These are phyloP conservation scores for Druon quercuslanigerum DNA, from an alignment of 1,140 invertebrate genomes.

Conservation along the genomic window DNA sequence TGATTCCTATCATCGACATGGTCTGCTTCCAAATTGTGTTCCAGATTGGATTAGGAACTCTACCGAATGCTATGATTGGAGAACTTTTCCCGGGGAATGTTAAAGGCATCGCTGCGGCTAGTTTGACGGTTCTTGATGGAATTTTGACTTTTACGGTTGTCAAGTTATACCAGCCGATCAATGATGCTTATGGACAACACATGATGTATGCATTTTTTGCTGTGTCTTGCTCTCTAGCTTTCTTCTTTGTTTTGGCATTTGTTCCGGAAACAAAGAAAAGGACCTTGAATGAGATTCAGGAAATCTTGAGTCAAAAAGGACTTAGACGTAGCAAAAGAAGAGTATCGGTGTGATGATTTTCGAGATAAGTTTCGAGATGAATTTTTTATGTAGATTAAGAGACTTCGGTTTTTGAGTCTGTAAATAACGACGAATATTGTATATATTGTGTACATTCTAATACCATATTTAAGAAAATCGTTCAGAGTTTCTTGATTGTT, in stretches of 20 bases:
- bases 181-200: slow-evolving; percentile 79
- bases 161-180: slow-evolving; percentile 83
- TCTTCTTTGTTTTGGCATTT: slow-evolving; percentile 64
- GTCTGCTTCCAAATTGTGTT: slow-evolving; percentile 84
- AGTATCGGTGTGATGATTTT: background rate
- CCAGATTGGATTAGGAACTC: slow-evolving; percentile 84
- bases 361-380: too few relatives aligned
- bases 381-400: too few relatives aligned
- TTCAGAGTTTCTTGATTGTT: too few relatives aligned
- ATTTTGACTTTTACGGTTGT: slow-evolving; percentile 86
- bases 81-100: slow-evolving; percentile 86
- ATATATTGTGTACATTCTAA: too few relatives aligned
- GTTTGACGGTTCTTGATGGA: slow-evolving; percentile 81
- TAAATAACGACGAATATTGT: too few relatives aligned
- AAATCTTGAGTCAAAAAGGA: slow-evolving; percentile 51
- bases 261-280: slow-evolving; percentile 75
- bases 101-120: slow-evolving; percentile 82
- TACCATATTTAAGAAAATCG: too few relatives aligned
- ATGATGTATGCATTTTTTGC: slow-evolving; percentile 87
- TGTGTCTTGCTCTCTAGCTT: slow-evolving; percentile 74
- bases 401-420: too few relatives aligned
- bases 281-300: slow-evolving; percentile 71
- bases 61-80: slow-evolving; percentile 85
- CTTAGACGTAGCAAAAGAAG: background rate
- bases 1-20: slow-evolving; percentile 81